Base-by-base conservation (phyloP, 2,113 vertebrate species). In the Chaenocephalus aceratus region DNA sequence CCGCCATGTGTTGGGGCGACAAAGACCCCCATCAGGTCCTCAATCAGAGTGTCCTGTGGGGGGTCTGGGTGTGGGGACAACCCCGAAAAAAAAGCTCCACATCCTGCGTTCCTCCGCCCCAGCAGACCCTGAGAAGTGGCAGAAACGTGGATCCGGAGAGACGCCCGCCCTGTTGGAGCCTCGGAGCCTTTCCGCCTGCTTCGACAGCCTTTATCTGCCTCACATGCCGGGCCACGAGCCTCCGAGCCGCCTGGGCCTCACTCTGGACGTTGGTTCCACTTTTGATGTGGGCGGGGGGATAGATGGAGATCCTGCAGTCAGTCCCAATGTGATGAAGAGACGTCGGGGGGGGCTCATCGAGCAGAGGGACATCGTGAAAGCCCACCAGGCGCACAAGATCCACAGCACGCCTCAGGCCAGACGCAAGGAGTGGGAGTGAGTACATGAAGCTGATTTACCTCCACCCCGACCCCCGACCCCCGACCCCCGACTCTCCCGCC, bases 391-490 rank as follows among this genome's bases (percentile, higher is more conserved):
- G 0, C 98, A 99, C 90, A 99, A 99, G 95, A 97, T 99, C 87
- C 98, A 99, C 89, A 99, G 98, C 94, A 99, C 98, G 2, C 98
- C 98, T 0, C 97, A 99, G 90, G 98, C 98, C 0, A 92, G 96
- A 49, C 97, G 98, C 92, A 99, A 99, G 90, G 97, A 99, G 87
- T 98, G 98, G 98, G 98, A 99, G 98, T 99, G 92, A 99, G 97
- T 98, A 95, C 72, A 95, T 73, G 6, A 72, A 13, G 8, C 64
- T 60, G 4, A 63, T 71, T 64, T 41, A 41, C 36, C 36, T 7
- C 34, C 18, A 15, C 60, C 52, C 6, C 36, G 14, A 45, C 54
- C 15, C 21, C 21, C 21, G 21, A 21, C 21, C 21, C 21, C 21
- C 1, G 21, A 21, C 21, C 21, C 21, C 21, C 21, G 21, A 21